Evolutionary conservation across 2,888 invertebrate genomes (phyloP).

Genomic region (Carpatolechia fugitivella): DNA sequence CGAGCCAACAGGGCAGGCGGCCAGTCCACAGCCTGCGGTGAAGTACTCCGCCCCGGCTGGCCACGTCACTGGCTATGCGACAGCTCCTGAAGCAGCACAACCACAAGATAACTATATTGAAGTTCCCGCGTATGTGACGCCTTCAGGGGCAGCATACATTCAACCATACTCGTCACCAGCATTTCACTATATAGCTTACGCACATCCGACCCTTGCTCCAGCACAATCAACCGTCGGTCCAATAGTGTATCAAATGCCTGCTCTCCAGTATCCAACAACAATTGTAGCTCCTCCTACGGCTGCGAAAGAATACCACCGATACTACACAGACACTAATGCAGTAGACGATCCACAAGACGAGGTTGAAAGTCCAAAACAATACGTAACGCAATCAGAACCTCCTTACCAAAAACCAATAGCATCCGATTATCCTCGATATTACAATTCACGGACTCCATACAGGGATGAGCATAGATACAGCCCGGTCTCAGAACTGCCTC

Average conservation of each 20-base stretch:
- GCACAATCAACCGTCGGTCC: constrained; percentile 49
- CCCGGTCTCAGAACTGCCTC: constrained; percentile 52
- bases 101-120: constrained; percentile 53
- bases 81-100: constrained; percentile 47
- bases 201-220: constrained; percentile 48
- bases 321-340: constrained; percentile 48
- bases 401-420: constrained; percentile 39
- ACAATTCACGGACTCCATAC: constrained; percentile 51
- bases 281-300: constrained; percentile 43
- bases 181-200: constrained; percentile 50
- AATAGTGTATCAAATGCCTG: constrained; percentile 53
- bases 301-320: constrained; percentile 50
- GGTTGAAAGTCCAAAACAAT: constrained; percentile 47
- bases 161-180: neutral
- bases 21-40: constrained; percentile 33
- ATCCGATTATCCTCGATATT: constrained; percentile 52
- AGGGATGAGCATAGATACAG: constrained; percentile 51
- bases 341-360: constrained; percentile 49
- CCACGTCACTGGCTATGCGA: constrained; percentile 39
- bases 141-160: constrained; percentile 51
- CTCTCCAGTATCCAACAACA: constrained; percentile 50
- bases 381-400: constrained; percentile 45
- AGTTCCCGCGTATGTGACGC: constrained; percentile 51
- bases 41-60: constrained; percentile 42
- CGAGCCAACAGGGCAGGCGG: constrained; percentile 42